These are phyloP conservation scores for Heliconius aoede DNA, from an alignment of 2,888 invertebrate species.

Conservation along the genomic window DNA sequence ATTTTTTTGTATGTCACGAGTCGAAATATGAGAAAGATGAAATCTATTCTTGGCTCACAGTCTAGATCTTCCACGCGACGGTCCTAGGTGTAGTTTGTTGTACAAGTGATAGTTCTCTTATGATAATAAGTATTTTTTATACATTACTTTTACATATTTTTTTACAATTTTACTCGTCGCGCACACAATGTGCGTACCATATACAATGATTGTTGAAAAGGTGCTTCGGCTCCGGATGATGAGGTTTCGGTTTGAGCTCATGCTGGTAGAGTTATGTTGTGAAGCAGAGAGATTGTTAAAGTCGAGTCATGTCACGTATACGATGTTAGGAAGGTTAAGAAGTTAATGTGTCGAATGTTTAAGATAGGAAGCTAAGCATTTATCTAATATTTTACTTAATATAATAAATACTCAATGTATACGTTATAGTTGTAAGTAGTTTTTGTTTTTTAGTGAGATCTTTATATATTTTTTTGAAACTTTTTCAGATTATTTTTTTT, in stretches of 20 bases:
- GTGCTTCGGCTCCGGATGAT: slow-evolving; percentile 58
- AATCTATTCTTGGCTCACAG: slow-evolving; percentile 51
- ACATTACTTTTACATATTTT: slow-evolving; percentile 82
- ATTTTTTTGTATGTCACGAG: slow-evolving; percentile 47
- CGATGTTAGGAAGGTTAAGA: slow-evolving; percentile 71
- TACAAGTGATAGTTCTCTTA: slow-evolving; percentile 84
- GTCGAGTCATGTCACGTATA: slow-evolving; percentile 76
- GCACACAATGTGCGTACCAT: slow-evolving; percentile 74
- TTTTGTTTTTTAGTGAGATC: slow-evolving; percentile 76
- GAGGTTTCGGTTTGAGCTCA: slow-evolving; percentile 70
- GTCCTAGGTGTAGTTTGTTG: slow-evolving; percentile 75
- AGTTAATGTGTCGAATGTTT: slow-evolving; percentile 71
- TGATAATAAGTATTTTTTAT: slow-evolving; percentile 83
- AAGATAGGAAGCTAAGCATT: slow-evolving; percentile 77
- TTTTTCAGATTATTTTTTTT: slow-evolving; percentile 57
- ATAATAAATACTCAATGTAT: slow-evolving; percentile 80
- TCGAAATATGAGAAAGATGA: slow-evolving; percentile 30
- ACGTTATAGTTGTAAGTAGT: slow-evolving; percentile 76
- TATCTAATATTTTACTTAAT: slow-evolving; percentile 76
- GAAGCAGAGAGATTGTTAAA: slow-evolving; percentile 56
- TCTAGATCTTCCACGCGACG: slow-evolving; percentile 71
- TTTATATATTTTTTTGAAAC: slow-evolving; percentile 64
- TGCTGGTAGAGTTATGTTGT: slow-evolving; percentile 65
- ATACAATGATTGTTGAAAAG: slow-evolving; percentile 69
- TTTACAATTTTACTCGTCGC: slow-evolving; percentile 81